Evolutionary conservation across 2,797 vertebrate species (phyloP), one percentile per base, ranked within the genome.

Genomic region (Coranthus polyacanthus): DNA sequence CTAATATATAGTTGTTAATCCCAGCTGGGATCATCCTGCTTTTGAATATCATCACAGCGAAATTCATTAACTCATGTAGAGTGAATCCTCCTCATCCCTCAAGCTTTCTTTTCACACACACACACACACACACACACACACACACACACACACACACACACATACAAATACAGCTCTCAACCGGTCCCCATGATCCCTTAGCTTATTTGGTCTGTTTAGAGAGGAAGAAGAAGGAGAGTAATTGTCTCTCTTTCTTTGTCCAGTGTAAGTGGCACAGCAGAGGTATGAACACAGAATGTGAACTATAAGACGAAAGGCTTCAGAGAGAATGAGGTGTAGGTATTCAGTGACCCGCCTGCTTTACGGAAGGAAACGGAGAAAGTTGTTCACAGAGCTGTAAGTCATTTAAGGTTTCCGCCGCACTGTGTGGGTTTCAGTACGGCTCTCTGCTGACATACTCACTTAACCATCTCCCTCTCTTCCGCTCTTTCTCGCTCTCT

Each of bases 131-230:
- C 55, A 53, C 52, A 38, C 50, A 24, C 52, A 55, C 63, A 50
- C 29, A 56, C 55, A 66, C 21, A 39, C 45, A 55, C 29, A 53
- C 47, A 32, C 44, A 5, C 58, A 42, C 38, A 4, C 6, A 68
- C 80, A 65, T 60, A 81, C 75, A 85, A 73, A 86, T 34, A 64
- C 79, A 71, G 72, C 81, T 75, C 78, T 78, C 72, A 57, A 54
- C 64, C 74, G 9, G 64, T 72, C 88, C 91, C 88, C 90, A 86
- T 86, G 82, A 79, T 93, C 90, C 91, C 90, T 78, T 32, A 86
- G 89, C 89, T 88, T 91, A 94, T 93, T 93, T 90, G 73, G 67
- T 82, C 68, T 87, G 83, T 92, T 90, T 90, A 88, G 74, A 88
- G 79, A 87, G 70, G 72, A 75, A 60, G 54, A 70, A 68, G 65